These are phyloP conservation scores for Dolichomitus sp. DNA, from an alignment of 2,888 invertebrate species.

Conservation along the genomic window DNA sequence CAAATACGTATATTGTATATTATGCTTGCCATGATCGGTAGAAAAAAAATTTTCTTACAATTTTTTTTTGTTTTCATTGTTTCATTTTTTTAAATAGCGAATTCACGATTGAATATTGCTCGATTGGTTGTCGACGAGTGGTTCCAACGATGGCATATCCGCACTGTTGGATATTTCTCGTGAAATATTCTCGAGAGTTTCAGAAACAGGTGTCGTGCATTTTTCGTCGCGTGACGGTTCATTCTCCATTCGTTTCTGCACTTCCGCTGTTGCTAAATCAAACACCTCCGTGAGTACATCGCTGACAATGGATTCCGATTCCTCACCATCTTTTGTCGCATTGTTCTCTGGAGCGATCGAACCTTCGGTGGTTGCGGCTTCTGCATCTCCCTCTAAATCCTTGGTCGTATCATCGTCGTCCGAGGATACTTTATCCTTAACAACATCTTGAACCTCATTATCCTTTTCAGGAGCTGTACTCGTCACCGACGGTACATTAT, in stretches of 20 bases:
- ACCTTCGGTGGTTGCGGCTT: neutral
- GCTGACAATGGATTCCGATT: slow-evolving; percentile 42
- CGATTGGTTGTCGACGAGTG: slow-evolving; percentile 64
- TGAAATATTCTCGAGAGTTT: slow-evolving; percentile 76
- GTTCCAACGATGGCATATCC: slow-evolving; percentile 75
- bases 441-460: slow-evolving; percentile 12
- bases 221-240: slow-evolving; percentile 43
- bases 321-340: neutral
- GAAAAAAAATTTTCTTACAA: slow-evolving; percentile 21
- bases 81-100: no score
- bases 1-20: slow-evolving; percentile 5
- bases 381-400: slow-evolving; percentile 1
- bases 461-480: neutral
- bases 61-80: neutral
- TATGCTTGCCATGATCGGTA: neutral
- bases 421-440: slow-evolving; percentile 3
- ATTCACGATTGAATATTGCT: slow-evolving; percentile 23
- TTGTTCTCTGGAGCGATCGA: neutral
- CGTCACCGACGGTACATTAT: neutral
- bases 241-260: slow-evolving; percentile 69
- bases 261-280: slow-evolving; percentile 71
- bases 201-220: slow-evolving; percentile 43
- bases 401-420: neutral
- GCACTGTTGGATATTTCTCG: slow-evolving; percentile 75
- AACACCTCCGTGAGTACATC: slow-evolving; percentile 72